These are phyloP conservation scores for Rallus limicola DNA, from an alignment of 2,113 vertebrate species.

Conservation along the genomic window DNA sequence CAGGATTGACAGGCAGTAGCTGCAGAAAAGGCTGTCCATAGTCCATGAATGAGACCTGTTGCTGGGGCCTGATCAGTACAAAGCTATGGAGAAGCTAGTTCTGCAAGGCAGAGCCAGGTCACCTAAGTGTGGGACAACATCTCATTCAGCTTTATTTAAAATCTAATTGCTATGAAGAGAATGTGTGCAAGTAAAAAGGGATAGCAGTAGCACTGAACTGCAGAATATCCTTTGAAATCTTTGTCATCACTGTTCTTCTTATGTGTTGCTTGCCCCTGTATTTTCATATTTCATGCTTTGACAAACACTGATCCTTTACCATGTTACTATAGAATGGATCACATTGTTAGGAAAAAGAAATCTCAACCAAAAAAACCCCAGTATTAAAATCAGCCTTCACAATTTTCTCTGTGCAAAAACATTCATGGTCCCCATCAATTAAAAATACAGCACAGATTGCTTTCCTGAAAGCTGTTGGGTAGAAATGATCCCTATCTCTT, in stretches of 20 bases:
- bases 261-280: not conserved
- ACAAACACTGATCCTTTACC: not conserved
- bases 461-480: not conserved
- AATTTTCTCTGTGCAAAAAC: not conserved
- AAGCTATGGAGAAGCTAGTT: not conserved
- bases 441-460: not conserved
- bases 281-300: not conserved
- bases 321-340: not conserved
- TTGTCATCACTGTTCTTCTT: not conserved
- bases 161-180: not conserved
- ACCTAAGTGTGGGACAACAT: not conserved
- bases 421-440: not conserved
- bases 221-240: not conserved
- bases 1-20: not conserved
- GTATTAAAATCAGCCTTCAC: not conserved
- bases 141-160: not conserved
- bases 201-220: rapidly evolving
- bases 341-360: not conserved
- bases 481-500: not conserved
- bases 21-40: not conserved
- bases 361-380: not conserved
- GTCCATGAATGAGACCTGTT: not conserved
- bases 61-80: not conserved
- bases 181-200: not conserved
- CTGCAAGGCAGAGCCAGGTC: not conserved